Conservation (phyloP, 2,888 invertebrate genomes). For the Microctonus aethiopoides region DNA sequence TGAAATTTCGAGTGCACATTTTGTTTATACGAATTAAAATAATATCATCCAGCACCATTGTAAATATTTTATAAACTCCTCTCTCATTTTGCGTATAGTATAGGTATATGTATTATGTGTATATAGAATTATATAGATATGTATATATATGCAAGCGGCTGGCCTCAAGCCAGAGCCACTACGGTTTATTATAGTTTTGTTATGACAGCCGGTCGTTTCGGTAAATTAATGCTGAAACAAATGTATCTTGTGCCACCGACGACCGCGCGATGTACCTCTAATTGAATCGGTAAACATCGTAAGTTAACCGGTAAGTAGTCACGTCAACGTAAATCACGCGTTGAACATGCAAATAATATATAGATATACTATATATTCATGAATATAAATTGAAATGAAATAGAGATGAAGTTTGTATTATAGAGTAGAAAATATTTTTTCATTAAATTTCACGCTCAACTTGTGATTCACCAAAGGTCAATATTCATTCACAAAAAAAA, state of each 20-base stretch:
- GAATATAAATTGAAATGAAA: constrained; percentile 15
- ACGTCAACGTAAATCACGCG: constrained; percentile 60
- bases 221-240: constrained; percentile 66
- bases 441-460: background rate
- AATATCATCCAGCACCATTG: constrained; percentile 47
- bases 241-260: constrained; percentile 57
- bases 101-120: background rate
- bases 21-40: constrained; percentile 32
- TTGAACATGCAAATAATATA: background rate
- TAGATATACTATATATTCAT: background rate
- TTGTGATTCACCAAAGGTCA: background rate
- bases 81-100: constrained; percentile 20
- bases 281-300: constrained; percentile 67
- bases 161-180: constrained; percentile 42
- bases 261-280: constrained; percentile 57
- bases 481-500: constrained; percentile 7
- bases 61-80: constrained; percentile 53
- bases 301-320: constrained; percentile 62
- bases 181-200: constrained; percentile 67
- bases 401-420: background rate
- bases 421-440: background rate
- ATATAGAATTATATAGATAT: background rate
- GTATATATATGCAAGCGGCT: constrained; percentile 29
- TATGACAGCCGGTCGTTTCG: constrained; percentile 64
- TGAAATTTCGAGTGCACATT: background rate